Evolutionary conservation across 2,797 vertebrate genomes (phyloP).

Genomic region (Mormyrops attenuatus): DNA sequence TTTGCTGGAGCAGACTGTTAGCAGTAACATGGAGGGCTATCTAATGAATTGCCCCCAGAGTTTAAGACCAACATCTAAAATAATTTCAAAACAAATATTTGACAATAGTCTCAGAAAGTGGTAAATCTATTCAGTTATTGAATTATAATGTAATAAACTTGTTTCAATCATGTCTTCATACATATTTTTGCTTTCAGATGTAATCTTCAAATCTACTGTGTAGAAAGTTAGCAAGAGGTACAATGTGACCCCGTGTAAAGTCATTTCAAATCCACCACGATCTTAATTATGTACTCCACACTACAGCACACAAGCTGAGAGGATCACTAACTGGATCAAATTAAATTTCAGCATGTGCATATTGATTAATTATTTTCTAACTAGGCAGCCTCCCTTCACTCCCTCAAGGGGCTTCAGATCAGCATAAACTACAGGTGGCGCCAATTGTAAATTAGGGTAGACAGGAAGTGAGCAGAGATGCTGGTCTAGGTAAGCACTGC

Average conservation of each 20-base stretch:
- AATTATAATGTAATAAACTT: not conserved
- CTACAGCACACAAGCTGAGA: not conserved
- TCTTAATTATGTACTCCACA: not conserved
- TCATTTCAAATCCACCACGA: not conserved
- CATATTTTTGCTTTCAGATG: not conserved
- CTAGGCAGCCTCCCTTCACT: not conserved
- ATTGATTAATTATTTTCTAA: conserved; percentile 9
- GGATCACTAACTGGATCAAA: not conserved
- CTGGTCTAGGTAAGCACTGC: not conserved
- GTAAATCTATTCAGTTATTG: not conserved
- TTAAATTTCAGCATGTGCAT: not conserved
- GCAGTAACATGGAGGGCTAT: not conserved
- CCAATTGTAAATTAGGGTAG: not conserved
- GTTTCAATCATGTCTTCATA: not conserved
- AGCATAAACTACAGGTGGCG: not conserved
- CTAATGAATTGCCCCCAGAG: not conserved
- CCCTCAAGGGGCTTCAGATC: not conserved
- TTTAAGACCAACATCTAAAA: not conserved
- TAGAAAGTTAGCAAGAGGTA: not conserved
- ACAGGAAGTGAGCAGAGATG: not conserved
- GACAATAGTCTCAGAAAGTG: not conserved
- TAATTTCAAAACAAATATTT: not conserved
- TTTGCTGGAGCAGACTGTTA: not conserved
- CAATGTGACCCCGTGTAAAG: not conserved
- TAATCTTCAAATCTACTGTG: not conserved